phyloP scores from a whole-genome alignment of 2,888 invertebrate species.

The Schizaphis graminum region DNA sequence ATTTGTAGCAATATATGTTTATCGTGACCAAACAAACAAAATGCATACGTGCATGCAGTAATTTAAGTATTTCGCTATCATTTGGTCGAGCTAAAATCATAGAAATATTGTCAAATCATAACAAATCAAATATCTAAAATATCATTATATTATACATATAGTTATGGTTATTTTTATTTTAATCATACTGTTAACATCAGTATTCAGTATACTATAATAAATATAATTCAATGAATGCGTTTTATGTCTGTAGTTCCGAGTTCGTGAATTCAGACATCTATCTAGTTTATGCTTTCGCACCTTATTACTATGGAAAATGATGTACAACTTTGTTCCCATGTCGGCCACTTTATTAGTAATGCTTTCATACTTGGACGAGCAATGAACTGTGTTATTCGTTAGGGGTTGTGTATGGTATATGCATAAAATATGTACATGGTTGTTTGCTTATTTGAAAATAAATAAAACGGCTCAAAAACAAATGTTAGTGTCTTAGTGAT shows the following conservation, averaged over 20 bases:
- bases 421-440: neutral
- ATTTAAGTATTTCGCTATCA: too few relatives aligned
- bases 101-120: neutral
- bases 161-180: neutral
- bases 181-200: neutral
- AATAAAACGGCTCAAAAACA: neutral
- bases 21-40: too few relatives aligned
- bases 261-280: neutral
- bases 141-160: neutral
- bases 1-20: too few relatives aligned
- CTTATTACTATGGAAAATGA: neutral
- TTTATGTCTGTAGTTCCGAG: neutral
- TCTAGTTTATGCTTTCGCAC: neutral
- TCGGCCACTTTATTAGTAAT: neutral
- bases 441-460: neutral
- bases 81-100: neutral
- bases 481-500: neutral
- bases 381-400: neutral
- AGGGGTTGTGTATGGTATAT: neutral
- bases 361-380: neutral
- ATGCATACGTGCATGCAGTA: too few relatives aligned
- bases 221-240: neutral
- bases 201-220: neutral
- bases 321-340: neutral
- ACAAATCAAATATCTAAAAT: too few relatives aligned